Percentiles rank a stretch among this genome's conserved stretches.
phyloP scores from a whole-genome alignment of 2,888 invertebrate species.

The Disparrhopalites patrizii region DNA sequence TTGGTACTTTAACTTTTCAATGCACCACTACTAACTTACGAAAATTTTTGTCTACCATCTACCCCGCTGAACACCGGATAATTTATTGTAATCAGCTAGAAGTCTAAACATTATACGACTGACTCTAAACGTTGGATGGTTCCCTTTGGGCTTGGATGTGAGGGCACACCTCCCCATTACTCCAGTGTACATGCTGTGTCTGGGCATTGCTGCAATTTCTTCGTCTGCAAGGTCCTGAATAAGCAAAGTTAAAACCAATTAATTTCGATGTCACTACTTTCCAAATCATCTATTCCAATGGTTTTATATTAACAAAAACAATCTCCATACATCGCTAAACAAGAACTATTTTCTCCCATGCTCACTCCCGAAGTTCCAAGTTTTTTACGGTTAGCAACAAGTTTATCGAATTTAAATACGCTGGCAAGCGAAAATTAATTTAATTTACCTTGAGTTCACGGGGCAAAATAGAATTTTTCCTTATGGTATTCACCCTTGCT shows the following conservation, averaged over 20 bases:
- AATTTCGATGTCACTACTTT: not conserved
- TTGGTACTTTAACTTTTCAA: not conserved
- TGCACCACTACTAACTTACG: not conserved
- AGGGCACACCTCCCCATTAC: constrained; percentile 76
- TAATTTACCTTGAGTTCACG: constrained; percentile 62
- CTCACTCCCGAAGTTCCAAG: too few relatives aligned
- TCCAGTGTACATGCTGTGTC: constrained; percentile 65
- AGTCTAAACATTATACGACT: constrained; percentile 88
- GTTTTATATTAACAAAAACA: not conserved
- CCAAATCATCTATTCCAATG: constrained; percentile 15
- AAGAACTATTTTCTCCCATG: too few relatives aligned
- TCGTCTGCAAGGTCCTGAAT: constrained; percentile 71
- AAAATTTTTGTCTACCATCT: constrained; percentile 64
- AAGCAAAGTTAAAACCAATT: constrained; percentile 14
- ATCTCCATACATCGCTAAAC: not conserved
- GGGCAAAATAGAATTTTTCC: constrained; percentile 78
- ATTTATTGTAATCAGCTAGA: constrained; percentile 87
- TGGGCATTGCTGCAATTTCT: constrained; percentile 72
- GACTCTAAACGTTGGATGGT: constrained; percentile 69
- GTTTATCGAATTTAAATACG: too few relatives aligned
- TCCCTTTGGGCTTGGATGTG: constrained; percentile 81
- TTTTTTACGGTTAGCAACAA: too few relatives aligned
- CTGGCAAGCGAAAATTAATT: too few relatives aligned
- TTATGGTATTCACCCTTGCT: constrained; percentile 73
- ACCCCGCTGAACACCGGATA: constrained; percentile 89